phyloP scores from a whole-genome alignment of 2,888 invertebrate genomes.

The Nasonovia ribisnigri region DNA sequence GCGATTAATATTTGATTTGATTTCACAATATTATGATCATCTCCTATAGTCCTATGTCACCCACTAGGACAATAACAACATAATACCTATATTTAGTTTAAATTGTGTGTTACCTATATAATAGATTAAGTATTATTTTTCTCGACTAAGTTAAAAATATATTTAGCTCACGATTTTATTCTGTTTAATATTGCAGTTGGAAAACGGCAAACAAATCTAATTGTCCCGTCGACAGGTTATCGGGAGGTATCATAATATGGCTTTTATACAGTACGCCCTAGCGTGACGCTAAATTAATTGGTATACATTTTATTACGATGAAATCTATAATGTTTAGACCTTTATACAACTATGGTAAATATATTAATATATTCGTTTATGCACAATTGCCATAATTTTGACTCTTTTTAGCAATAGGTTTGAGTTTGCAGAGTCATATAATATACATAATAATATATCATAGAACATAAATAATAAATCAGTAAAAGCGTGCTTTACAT shows the following conservation, averaged over 20 bases:
- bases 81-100: neutral
- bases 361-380: neutral
- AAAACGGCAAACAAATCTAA: neutral
- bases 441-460: neutral
- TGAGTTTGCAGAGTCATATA: neutral
- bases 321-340: neutral
- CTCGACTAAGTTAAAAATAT: neutral
- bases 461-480: neutral
- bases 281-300: neutral
- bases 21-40: neutral
- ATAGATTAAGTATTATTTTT: neutral
- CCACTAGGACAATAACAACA: neutral
- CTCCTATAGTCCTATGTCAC: neutral
- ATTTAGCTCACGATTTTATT: neutral
- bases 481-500: neutral
- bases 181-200: neutral
- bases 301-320: too few relatives aligned
- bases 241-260: neutral
- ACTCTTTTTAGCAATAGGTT: neutral
- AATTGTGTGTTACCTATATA: neutral
- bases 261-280: neutral
- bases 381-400: too few relatives aligned
- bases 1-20: neutral
- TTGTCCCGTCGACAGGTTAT: too few relatives aligned
- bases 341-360: neutral